Percentiles rank a stretch among this genome's conserved stretches.
Conservation (phyloP, 1,140 invertebrate species). For the Bradynema listronoti region DNA sequence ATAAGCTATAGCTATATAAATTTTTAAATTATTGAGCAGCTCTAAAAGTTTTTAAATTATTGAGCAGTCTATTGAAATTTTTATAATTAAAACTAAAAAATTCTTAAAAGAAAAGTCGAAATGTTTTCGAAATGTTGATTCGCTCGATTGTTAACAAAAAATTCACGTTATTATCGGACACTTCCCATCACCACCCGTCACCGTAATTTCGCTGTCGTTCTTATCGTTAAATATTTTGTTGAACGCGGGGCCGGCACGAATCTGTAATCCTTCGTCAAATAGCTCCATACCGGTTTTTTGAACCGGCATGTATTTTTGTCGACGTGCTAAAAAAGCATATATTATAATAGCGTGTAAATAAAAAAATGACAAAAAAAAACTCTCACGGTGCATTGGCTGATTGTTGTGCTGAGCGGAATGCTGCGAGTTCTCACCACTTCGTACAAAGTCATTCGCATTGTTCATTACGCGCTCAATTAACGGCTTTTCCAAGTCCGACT, state of each 20-base stretch:
- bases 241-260: slow-evolving; percentile 5
- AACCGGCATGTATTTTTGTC: slow-evolving; percentile 18
- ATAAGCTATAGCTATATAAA: no score
- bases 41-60: not conserved
- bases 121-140: no score
- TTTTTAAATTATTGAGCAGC: not conserved
- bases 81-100: no score
- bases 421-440: not conserved
- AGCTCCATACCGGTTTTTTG: slow-evolving; percentile 15
- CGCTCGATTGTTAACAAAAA: no score
- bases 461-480: not conserved
- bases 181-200: slow-evolving; percentile 9
- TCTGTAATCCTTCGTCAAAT: slow-evolving; percentile 18
- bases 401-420: no score
- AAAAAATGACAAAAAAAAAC: not conserved
- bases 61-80: not conserved
- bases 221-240: not conserved
- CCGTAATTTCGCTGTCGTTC: slow-evolving; percentile 13
- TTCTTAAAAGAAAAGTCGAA: no score
- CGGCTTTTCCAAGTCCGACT: not conserved
- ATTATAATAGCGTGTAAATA: not conserved
- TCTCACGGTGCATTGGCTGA: no score
- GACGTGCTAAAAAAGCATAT: slow-evolving; percentile 1
- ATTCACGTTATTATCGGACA: not conserved
- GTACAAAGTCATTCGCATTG: not conserved